These are phyloP conservation scores for Petromus typicus DNA, from an alignment of 2,113 vertebrate genomes.

Conservation along the genomic window DNA sequence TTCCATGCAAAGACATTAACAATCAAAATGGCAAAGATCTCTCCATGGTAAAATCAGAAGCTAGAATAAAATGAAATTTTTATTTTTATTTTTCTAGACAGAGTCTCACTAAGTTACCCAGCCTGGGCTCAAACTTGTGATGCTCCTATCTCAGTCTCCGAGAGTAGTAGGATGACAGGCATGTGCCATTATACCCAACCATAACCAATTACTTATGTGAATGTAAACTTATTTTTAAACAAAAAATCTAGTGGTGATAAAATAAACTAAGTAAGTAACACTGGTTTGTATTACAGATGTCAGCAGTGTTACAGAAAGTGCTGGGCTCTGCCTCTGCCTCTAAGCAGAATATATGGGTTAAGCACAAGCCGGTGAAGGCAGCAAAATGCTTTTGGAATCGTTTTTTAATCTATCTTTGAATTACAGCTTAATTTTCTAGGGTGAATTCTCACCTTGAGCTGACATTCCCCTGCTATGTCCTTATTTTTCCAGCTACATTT, in stretches of 20 bases:
- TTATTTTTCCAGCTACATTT: not conserved
- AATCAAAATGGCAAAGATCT: not conserved
- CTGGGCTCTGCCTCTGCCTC: too few species aligned
- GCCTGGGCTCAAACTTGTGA: not conserved
- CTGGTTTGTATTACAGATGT: not conserved
- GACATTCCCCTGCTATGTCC: not conserved
- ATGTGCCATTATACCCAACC: too few species aligned
- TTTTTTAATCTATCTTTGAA: not conserved
- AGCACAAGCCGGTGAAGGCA: not conserved
- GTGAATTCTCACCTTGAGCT: not conserved
- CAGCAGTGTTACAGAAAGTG: too few species aligned
- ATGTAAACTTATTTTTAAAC: not conserved
- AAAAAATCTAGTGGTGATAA: not conserved
- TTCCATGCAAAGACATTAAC: not conserved
- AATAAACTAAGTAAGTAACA: not conserved
- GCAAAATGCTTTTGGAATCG: not conserved
- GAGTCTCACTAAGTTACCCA: not conserved
- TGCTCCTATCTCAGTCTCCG: not conserved
- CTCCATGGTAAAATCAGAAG: not conserved
- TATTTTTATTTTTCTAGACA: not conserved
- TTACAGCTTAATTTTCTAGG: conserved; percentile 31
- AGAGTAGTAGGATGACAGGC: not conserved
- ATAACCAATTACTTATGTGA: not conserved
- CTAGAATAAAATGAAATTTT: not conserved
- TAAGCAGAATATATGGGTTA: not conserved